Evolutionary conservation across 2,888 invertebrate species (phyloP).

Genomic region (Chaitophorus viminalis): DNA sequence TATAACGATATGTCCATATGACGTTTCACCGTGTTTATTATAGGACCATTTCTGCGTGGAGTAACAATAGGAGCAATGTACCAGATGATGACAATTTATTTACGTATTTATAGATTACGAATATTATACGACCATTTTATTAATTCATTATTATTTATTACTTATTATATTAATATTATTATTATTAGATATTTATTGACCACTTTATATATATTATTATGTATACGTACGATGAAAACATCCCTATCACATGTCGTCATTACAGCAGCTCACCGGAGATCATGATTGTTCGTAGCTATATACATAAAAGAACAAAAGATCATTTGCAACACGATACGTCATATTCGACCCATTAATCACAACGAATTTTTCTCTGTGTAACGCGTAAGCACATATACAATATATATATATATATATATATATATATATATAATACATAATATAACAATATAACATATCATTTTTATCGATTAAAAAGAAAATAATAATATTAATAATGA

Average conservation of each 20-base stretch:
- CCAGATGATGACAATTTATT: no score
- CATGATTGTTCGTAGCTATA: background rate
- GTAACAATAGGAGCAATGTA: no score
- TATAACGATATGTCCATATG: no score
- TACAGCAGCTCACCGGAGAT: background rate
- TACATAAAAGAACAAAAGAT: background rate
- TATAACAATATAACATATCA: background rate
- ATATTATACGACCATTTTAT: background rate
- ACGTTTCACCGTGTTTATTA: no score
- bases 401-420: background rate
- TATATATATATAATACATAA: background rate
- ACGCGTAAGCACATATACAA: no score
- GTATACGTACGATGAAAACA: background rate
- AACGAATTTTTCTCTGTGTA: background rate
- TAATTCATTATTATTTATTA: background rate
- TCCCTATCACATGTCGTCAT: background rate
- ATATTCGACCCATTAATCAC: slow-evolving; percentile 36
- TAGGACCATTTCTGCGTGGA: no score
- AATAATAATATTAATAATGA: background rate
- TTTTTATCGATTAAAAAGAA: slow-evolving; percentile 43
- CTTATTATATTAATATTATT: no score
- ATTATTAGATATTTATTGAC: no score
- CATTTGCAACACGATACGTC: slow-evolving; percentile 15
- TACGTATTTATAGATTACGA: no score
- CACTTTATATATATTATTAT: no score